These are phyloP conservation scores for Microctonus hyperodae DNA, from an alignment of 2,888 invertebrate species.

Conservation along the genomic window DNA sequence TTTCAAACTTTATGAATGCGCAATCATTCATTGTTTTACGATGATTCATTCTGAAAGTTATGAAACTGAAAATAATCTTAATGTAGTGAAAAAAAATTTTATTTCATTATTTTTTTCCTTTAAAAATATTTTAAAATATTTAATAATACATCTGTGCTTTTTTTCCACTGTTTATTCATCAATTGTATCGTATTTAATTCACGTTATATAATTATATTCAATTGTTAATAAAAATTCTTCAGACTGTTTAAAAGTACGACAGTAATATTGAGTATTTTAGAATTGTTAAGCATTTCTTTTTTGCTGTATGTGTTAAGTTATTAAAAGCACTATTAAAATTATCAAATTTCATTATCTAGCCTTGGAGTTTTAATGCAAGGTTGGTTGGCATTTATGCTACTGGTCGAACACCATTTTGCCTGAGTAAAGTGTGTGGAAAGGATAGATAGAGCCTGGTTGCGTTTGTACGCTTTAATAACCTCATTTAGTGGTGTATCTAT, in stretches of 20 bases:
- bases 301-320: background rate
- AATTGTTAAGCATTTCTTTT: background rate
- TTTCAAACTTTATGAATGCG: background rate
- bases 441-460: no score
- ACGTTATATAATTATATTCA: no score
- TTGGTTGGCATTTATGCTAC: slow-evolving; percentile 6
- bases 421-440: background rate
- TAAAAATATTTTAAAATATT: no score
- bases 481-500: background rate
- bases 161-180: no score
- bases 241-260: no score
- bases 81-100: background rate
- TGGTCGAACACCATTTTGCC: slow-evolving; percentile 16
- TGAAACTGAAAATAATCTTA: background rate
- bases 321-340: slow-evolving; percentile 3
- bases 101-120: background rate
- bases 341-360: slow-evolving; percentile 18
- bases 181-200: no score
- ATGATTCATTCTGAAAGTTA: background rate
- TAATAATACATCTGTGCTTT: no score
- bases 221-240: no score
- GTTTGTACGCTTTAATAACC: slow-evolving; percentile 14
- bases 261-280: background rate
- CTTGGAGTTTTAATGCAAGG: background rate
- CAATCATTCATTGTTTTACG: background rate